These are phyloP conservation scores for Drosophila sucinea DNA, from an alignment of 1,140 invertebrate genomes.

Conservation along the genomic window DNA sequence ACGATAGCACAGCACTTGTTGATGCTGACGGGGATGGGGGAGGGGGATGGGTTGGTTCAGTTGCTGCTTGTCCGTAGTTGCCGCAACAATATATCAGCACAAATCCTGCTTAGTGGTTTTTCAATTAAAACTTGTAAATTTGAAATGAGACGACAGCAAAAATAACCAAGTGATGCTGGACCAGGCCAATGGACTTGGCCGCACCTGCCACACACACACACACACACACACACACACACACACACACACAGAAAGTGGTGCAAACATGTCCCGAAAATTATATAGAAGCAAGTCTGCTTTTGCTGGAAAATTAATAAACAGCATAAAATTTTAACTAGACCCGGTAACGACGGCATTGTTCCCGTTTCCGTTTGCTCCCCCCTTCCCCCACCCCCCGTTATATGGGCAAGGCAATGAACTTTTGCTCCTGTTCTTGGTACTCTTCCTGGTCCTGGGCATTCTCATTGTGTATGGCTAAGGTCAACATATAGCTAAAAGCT, in stretches of 20 bases:
- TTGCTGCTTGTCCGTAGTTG: constrained; percentile 16
- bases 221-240: neutral
- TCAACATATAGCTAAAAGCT: constrained; percentile 42
- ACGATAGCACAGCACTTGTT: constrained; percentile 33
- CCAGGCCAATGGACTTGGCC: constrained; percentile 4
- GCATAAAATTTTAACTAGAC: constrained; percentile 46
- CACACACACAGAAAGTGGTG: constrained; percentile 13
- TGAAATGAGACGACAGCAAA: constrained; percentile 40
- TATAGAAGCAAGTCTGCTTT: constrained; percentile 18
- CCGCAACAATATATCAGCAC: constrained; percentile 58
- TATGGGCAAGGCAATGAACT: constrained; percentile 48
- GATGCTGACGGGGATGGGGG: neutral
- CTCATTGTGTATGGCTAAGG: constrained; percentile 33
- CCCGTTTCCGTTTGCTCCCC: neutral
- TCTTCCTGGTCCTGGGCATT: neutral
- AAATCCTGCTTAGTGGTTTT: constrained; percentile 56
- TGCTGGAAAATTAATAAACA: constrained; percentile 54
- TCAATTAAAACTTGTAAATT: constrained; percentile 64
- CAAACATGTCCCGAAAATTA: constrained; percentile 15
- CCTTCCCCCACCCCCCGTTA: neutral
- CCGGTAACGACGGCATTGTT: constrained; percentile 8
- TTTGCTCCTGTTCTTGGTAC: neutral
- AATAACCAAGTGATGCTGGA: neutral
- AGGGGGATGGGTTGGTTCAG: neutral
- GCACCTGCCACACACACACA: constrained; percentile 25